phyloP scores from a whole-genome alignment of 2,888 invertebrate genomes.

The Drosophila borealis region DNA sequence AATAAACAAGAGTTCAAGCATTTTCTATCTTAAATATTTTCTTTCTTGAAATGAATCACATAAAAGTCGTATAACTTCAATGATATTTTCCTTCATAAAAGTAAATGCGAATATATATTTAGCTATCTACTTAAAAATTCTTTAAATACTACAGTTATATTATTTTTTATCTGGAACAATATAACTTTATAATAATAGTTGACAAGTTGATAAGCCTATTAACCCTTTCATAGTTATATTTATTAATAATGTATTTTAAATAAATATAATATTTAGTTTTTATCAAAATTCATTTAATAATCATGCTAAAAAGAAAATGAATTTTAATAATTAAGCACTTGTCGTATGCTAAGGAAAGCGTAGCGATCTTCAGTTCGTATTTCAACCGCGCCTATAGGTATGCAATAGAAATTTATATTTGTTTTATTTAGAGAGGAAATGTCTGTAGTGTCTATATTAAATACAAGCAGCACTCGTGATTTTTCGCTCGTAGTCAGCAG shows the following conservation, averaged over 20 bases:
- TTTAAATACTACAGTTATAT: no score
- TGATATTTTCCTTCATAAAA: no score
- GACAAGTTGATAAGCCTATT: not conserved
- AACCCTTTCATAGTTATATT: not conserved
- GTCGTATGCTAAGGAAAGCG: not conserved
- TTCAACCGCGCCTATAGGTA: not conserved
- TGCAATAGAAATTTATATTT: not conserved
- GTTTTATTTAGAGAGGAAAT: not conserved
- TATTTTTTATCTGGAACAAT: no score
- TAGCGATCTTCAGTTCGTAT: not conserved
- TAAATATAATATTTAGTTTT: not conserved
- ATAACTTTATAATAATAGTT: no score
- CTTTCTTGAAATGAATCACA: no score
- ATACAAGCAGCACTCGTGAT: not conserved
- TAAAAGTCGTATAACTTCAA: no score
- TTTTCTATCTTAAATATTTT: no score
- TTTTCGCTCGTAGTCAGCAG: slow-evolving; percentile 44
- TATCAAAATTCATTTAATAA: no score
- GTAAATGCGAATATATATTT: no score
- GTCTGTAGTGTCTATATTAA: not conserved
- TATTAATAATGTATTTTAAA: not conserved
- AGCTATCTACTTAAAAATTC: no score
- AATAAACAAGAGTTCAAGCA: no score
- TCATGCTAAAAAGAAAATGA: no score
- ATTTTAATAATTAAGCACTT: not conserved